Conservation (phyloP, 2,113 vertebrate species). For the Hippocampus mohnikei region DNA sequence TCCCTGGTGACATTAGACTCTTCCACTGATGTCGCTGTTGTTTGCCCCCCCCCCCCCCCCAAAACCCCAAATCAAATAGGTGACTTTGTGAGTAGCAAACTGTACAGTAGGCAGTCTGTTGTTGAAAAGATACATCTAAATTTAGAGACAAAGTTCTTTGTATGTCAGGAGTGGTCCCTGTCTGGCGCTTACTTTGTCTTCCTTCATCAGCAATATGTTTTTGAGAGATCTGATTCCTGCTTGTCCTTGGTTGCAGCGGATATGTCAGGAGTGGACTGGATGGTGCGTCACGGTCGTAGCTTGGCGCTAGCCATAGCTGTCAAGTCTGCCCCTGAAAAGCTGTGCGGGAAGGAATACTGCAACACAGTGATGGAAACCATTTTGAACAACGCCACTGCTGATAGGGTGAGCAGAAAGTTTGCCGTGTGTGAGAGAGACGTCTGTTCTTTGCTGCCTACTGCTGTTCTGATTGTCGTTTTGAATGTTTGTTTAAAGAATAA, state of each 20-base stretch:
- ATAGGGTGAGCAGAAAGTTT: constrained; percentile 79
- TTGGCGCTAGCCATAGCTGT: constrained; percentile 87
- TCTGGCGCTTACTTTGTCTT: background rate
- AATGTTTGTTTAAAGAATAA: background rate
- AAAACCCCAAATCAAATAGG: no score
- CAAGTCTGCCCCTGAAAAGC: constrained; percentile 77
- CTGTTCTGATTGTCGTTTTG: background rate
- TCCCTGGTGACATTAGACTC: no score
- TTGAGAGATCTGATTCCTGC: background rate
- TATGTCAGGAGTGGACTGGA: constrained; percentile 94
- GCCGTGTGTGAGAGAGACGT: background rate
- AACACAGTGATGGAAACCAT: constrained; percentile 80
- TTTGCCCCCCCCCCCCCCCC: no score
- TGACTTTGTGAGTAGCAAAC: no score
- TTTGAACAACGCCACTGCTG: constrained; percentile 82
- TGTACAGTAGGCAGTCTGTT: no score
- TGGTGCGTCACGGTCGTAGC: constrained; percentile 94
- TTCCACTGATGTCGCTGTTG: no score
- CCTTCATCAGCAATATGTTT: background rate
- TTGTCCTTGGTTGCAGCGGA: constrained; percentile 73
- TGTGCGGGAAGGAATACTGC: constrained; percentile 81
- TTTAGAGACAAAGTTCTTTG: background rate
- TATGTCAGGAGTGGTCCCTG: background rate
- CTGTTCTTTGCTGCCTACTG: background rate
- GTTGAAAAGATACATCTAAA: no score